Evolutionary conservation across 1,140 invertebrate genomes (phyloP), one percentile per base, ranked within the genome.

Genomic region (Eciton burchellii): DNA sequence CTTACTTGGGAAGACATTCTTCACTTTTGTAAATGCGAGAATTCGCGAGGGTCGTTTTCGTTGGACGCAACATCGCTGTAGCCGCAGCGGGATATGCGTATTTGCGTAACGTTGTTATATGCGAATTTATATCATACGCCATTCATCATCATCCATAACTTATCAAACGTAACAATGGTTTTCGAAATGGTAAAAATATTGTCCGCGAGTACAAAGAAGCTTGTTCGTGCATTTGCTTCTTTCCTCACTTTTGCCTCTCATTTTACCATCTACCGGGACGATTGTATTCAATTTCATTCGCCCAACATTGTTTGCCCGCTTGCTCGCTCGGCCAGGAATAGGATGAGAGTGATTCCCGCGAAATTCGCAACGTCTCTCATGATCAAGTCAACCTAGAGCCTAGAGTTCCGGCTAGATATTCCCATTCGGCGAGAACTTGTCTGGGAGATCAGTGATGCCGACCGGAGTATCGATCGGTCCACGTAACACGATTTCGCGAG

Each of bases 1-100:
- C 49, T 57, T 63, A 79, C 74, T 70, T 79, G 74, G 63, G 63
- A 56, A 45, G 63, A 41, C 63, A 79, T 79, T 79, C 63, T 79
- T 79, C 74, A 79, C 74, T 79, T 79, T 79, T 79, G 63, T 79
- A 79, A 79, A 79, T 79, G 63, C 74, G 49, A 3, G 41, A 79
- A 79, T 79, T 70, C 52, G 74, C 74, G 35, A 70, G 63, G 52
- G 49, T 35, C 63, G 65, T 24, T 68, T 43, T 47, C 60, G 59
- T 35, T 43, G 47, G 35, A 29, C 29, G 49, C 63, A 68, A 77
- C 68, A 77, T 77, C 56, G 62, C 63, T 12, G 49, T 68, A 68
- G 54, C 63, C 49, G 11, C 21, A 14, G 35, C 47, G 16, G 29
- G n/a, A 16, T 3, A 5, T 6, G 1, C 52, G 19, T n/a, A 16